A percentile compares a stretch with the other conserved stretches of the same genome.
phyloP scores from a whole-genome alignment of 2,113 vertebrate species.

The Noctilio leporinus region DNA sequence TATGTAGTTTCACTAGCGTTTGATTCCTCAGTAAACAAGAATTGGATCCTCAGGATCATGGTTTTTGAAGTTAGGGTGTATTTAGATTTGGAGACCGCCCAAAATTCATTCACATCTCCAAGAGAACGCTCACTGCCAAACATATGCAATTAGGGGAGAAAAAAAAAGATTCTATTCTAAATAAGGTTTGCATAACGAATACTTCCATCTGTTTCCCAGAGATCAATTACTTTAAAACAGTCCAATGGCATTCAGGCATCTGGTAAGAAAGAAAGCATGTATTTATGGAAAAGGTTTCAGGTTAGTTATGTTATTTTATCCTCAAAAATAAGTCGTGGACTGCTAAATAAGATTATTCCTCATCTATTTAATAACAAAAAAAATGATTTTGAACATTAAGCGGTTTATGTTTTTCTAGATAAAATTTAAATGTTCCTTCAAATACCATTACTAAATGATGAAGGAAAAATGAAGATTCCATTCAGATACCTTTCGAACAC shows the following conservation, averaged over 20 bases:
- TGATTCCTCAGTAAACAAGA: slow-evolving; percentile 84
- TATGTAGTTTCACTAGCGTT: slow-evolving; percentile 75
- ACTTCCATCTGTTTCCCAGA: slow-evolving; percentile 74
- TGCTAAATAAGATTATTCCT: background rate
- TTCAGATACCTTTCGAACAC: background rate
- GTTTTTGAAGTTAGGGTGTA: slow-evolving; percentile 88
- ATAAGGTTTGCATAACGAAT: slow-evolving; percentile 75
- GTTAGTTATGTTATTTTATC: background rate
- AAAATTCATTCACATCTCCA: slow-evolving; percentile 79
- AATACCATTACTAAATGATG: background rate
- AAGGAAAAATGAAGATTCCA: background rate
- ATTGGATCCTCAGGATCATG: slow-evolving; percentile 81
- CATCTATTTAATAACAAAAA: background rate
- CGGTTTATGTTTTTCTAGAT: background rate
- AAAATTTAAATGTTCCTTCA: background rate
- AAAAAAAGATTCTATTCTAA: slow-evolving; percentile 74
- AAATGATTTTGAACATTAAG: background rate
- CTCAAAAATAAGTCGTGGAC: slow-evolving; percentile 1
- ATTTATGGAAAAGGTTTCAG: slow-evolving; percentile 64
- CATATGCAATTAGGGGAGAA: slow-evolving; percentile 74
- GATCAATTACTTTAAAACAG: slow-evolving; percentile 71
- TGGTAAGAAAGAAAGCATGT: slow-evolving; percentile 44
- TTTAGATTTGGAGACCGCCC: slow-evolving; percentile 81
- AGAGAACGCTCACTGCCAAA: slow-evolving; percentile 74
- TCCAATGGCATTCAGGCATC: slow-evolving; percentile 63